Conservation (phyloP, 1,140 invertebrate species). For the Gonatopus flavifemur region DNA sequence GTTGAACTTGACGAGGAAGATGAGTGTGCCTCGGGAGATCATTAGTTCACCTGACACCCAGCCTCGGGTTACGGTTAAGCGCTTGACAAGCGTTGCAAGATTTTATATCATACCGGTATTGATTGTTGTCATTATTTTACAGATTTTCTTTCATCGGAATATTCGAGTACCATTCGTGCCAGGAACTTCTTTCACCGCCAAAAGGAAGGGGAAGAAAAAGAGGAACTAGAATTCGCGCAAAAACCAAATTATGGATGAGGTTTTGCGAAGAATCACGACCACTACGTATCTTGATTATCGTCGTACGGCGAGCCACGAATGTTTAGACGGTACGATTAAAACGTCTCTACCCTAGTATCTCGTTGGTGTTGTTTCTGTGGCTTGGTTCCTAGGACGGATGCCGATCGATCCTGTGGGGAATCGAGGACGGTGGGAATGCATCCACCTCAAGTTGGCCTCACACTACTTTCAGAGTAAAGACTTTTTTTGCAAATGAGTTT, state of each 20-base stretch:
- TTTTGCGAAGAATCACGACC: too few species aligned
- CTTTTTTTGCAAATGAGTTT: too few species aligned
- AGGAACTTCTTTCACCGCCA: neutral
- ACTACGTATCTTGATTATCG: too few species aligned
- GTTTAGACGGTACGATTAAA: slow-evolving; percentile 41
- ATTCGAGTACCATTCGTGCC: too few species aligned
- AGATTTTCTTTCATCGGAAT: neutral
- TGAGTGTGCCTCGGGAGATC: slow-evolving; percentile 38
- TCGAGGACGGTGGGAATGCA: slow-evolving; percentile 33
- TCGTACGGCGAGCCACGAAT: slow-evolving; percentile 26
- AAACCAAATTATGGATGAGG: too few species aligned
- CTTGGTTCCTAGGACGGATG: slow-evolving; percentile 36
- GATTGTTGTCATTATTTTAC: slow-evolving; percentile 30
- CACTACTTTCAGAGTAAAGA: too few species aligned
- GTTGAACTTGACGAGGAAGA: slow-evolving; percentile 16
- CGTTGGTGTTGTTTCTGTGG: slow-evolving; percentile 25
- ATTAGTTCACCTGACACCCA: slow-evolving; percentile 43
- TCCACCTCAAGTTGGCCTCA: too few species aligned
- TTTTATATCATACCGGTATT: too few species aligned
- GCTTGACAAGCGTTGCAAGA: slow-evolving; percentile 35
- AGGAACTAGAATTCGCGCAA: too few species aligned
- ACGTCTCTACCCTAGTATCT: slow-evolving; percentile 33
- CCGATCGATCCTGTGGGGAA: slow-evolving; percentile 46
- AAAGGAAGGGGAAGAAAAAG: neutral
- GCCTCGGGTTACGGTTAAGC: slow-evolving; percentile 33